These are phyloP conservation scores for Pomatorhinus ruficollis DNA, from an alignment of 2,113 vertebrate genomes.

Conservation along the genomic window DNA sequence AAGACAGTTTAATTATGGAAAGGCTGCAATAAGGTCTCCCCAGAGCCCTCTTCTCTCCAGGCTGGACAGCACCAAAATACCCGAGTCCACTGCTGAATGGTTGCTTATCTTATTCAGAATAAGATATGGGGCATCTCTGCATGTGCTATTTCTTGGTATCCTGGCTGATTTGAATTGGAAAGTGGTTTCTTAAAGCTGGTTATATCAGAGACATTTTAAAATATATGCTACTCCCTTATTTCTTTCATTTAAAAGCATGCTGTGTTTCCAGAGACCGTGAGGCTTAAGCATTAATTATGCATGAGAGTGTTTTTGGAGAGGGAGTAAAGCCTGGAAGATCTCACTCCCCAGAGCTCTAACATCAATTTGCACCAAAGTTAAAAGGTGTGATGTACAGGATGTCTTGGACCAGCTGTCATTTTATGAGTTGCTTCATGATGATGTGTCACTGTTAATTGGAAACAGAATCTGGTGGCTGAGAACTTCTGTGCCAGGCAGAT, in stretches of 20 bases:
- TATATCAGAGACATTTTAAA: not conserved
- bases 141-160: not conserved
- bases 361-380: not conserved
- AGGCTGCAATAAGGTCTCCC: not conserved
- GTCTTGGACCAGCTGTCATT: not conserved
- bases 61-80: not conserved
- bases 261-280: not conserved
- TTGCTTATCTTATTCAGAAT: not conserved
- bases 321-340: not conserved
- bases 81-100: not conserved
- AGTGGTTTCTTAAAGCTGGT: constrained; percentile 5
- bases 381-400: not conserved
- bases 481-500: not conserved
- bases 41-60: not conserved
- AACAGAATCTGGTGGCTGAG: not conserved
- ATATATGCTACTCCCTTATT: not conserved
- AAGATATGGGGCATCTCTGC: not conserved
- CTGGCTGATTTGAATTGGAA: not conserved
- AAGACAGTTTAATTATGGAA: no score
- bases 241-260: not conserved
- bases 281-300: not conserved
- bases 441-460: not conserved
- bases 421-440: not conserved
- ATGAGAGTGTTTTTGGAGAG: not conserved
- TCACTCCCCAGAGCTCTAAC: not conserved